phyloP scores from a whole-genome alignment of 1,140 invertebrate species.

The Dreissena polymorpha region DNA sequence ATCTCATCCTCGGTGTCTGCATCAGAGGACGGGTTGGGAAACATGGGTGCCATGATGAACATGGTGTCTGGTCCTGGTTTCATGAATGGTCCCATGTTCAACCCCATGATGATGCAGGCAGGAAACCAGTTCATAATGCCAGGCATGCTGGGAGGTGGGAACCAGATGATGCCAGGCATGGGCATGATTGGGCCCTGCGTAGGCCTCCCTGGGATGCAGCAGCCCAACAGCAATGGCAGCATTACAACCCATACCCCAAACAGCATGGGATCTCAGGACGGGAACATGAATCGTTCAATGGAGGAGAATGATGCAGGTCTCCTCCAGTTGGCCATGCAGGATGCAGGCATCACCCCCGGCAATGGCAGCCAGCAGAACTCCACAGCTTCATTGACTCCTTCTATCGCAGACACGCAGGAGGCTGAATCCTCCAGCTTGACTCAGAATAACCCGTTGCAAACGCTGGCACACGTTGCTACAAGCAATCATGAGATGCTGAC shows the following conservation, averaged over 20 bases:
- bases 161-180: slow-evolving; percentile 41
- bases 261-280: slow-evolving; percentile 14
- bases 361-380: slow-evolving; percentile 37
- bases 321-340: slow-evolving; percentile 72
- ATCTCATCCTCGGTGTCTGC: slow-evolving; percentile 52
- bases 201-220: slow-evolving; percentile 12
- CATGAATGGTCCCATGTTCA: slow-evolving; percentile 49
- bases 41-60: slow-evolving; percentile 39
- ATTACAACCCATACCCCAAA: slow-evolving; percentile 27
- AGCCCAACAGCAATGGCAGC: slow-evolving; percentile 36
- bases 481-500: slow-evolving; percentile 61
- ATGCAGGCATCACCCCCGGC: slow-evolving; percentile 70
- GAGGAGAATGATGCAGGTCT: slow-evolving; percentile 60
- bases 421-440: slow-evolving; percentile 20
- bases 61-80: slow-evolving; percentile 42
- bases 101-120: slow-evolving; percentile 48
- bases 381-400: slow-evolving; percentile 38
- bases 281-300: slow-evolving; percentile 4
- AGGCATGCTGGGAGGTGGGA: slow-evolving; percentile 57
- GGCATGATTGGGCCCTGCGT: slow-evolving; percentile 38
- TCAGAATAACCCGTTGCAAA: slow-evolving; percentile 61
- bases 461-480: slow-evolving; percentile 71
- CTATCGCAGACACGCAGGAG: slow-evolving; percentile 19
- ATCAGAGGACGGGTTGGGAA: slow-evolving; percentile 35
- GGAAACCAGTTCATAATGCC: slow-evolving; percentile 53